Evolutionary conservation across 2,113 vertebrate genomes (phyloP).

Genomic region (Sus scrofa): DNA sequence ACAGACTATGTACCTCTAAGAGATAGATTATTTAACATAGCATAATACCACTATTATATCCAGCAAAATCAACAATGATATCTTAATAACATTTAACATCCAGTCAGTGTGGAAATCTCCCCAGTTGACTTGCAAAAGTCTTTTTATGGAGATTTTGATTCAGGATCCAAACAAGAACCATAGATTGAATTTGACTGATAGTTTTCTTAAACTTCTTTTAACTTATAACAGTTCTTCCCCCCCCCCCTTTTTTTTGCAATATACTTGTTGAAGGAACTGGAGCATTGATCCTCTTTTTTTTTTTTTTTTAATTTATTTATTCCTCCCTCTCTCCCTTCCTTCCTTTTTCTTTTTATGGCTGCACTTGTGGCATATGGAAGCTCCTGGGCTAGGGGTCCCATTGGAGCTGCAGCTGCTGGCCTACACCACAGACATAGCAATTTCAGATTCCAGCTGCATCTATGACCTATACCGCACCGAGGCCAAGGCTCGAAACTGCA

Average conservation of each 20-base stretch:
- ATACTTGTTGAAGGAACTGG: constrained; percentile 22
- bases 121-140: not conserved
- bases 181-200: not conserved
- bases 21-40: not conserved
- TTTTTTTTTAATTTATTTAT: not conserved
- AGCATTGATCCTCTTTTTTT: not conserved
- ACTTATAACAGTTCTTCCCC: not conserved
- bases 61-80: constrained; percentile 2
- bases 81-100: not conserved
- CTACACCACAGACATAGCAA: too few species aligned
- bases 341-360: too few species aligned
- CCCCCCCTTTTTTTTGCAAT: not conserved
- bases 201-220: not conserved
- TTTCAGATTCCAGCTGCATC: too few species aligned
- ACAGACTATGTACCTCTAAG: not conserved
- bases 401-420: too few species aligned
- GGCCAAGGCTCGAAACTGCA: too few species aligned
- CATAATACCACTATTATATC: not conserved
- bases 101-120: not conserved
- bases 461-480: too few species aligned
- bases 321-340: too few species aligned
- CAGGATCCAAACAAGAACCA: constrained; percentile 7
- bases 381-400: too few species aligned
- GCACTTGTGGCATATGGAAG: too few species aligned
- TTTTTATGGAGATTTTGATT: not conserved